Conservation (phyloP, 2,113 vertebrate genomes). For the Oxyruncus cristatus region DNA sequence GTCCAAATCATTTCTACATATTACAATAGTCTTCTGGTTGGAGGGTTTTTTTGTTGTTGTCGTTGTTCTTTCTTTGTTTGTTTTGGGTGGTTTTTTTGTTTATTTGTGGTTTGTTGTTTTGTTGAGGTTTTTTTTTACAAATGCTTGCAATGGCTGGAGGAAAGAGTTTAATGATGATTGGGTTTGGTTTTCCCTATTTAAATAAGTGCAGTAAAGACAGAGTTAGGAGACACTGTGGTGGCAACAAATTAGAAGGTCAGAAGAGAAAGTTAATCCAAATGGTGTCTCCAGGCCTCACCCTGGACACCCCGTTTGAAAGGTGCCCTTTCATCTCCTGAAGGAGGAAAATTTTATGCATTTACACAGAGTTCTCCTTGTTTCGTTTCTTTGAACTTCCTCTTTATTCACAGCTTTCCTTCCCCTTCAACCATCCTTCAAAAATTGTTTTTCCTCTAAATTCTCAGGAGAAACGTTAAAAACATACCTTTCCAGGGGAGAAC, state of each 20-base stretch:
- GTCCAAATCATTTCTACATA: not conserved
- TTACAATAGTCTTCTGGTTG: not conserved
- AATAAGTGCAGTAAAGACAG: not conserved
- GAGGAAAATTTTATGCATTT: not conserved
- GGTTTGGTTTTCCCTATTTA: not conserved
- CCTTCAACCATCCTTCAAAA: not conserved
- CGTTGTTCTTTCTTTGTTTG: no score
- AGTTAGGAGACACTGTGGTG: not conserved
- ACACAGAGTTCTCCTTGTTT: not conserved
- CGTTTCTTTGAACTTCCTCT: not conserved
- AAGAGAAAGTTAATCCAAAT: not conserved
- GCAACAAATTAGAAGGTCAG: not conserved
- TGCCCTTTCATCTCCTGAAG: not conserved
- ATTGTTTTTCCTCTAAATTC: not conserved
- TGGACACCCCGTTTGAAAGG: not conserved
- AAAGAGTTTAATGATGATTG: not conserved
- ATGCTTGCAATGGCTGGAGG: not conserved
- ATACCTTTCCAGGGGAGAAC: not conserved
- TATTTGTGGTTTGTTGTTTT: not conserved
- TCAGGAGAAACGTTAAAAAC: not conserved
- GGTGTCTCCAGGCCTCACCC: not conserved
- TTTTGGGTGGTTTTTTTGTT: not conserved
- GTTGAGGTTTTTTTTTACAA: not conserved
- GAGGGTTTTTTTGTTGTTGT: accelerated
- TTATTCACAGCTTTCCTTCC: not conserved